Percentiles rank a stretch among this genome's conserved stretches.
Evolutionary conservation across 2,888 invertebrate species (phyloP).

Genomic region (Parasteatoda lunata): DNA sequence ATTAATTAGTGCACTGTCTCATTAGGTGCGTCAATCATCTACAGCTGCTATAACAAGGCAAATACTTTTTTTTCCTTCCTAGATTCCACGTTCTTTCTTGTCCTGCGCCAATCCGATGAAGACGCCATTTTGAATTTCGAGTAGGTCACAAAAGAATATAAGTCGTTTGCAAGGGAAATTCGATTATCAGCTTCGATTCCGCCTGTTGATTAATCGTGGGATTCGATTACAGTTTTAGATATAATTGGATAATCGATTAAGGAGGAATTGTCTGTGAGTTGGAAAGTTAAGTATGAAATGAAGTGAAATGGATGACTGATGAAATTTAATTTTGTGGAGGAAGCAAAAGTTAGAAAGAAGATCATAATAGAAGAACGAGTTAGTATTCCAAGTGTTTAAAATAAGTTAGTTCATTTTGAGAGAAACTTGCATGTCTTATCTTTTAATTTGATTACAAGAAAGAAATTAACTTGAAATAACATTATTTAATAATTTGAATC

Average conservation of each 20-base stretch:
- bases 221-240: constrained; percentile 47
- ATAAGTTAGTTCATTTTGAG: not conserved
- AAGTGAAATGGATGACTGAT: constrained; percentile 31
- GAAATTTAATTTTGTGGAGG: constrained; percentile 35
- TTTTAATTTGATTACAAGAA: too few relatives aligned
- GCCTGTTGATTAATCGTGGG: constrained; percentile 48
- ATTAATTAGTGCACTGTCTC: constrained; percentile 62
- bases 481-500: too few relatives aligned
- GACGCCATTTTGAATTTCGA: constrained; percentile 40
- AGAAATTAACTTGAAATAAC: too few relatives aligned
- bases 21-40: constrained; percentile 59
- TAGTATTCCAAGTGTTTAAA: not conserved
- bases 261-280: constrained; percentile 14
- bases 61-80: not conserved
- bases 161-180: constrained; percentile 41
- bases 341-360: not conserved
- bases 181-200: constrained; percentile 57
- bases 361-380: not conserved
- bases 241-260: constrained; percentile 61
- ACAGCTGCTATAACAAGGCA: constrained; percentile 28
- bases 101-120: constrained; percentile 30
- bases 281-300: constrained; percentile 33
- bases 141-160: not conserved
- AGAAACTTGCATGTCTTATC: not conserved
- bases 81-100: constrained; percentile 7